A percentile compares a stretch with the other conserved stretches of the same genome.
Evolutionary conservation across 2,888 invertebrate species (phyloP).

Genomic region (Drepana falcataria): DNA sequence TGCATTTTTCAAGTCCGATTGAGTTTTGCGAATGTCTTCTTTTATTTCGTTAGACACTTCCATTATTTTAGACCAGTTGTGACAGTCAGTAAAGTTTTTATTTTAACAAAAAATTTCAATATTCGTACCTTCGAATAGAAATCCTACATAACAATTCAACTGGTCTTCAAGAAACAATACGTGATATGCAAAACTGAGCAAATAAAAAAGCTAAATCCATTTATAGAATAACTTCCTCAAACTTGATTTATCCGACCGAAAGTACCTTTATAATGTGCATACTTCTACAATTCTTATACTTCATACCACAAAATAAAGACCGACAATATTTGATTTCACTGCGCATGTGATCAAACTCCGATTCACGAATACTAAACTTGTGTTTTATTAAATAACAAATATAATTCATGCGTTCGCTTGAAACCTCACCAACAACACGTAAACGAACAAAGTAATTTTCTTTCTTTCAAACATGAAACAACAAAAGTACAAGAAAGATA

Average conservation of each 20-base stretch:
- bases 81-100: background rate
- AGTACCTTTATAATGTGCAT: conserved; percentile 3
- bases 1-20: conserved; percentile 80
- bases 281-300: background rate
- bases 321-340: no score
- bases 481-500: background rate
- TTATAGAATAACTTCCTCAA: conserved; percentile 1
- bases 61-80: conserved; percentile 42
- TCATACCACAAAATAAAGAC: no score
- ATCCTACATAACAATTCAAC: no score
- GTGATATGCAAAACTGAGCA: background rate
- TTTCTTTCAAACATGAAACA: no score
- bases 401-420: background rate
- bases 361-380: no score
- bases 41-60: conserved; percentile 81
- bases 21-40: conserved; percentile 80
- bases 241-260: conserved; percentile 5
- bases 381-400: background rate
- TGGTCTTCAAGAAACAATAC: background rate
- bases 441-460: conserved; percentile 19
- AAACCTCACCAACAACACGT: conserved; percentile 10
- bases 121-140: background rate
- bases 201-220: background rate
- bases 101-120: background rate
- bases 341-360: no score